phyloP scores from a whole-genome alignment of 2,888 invertebrate species.

The Coremacera marginata region DNA sequence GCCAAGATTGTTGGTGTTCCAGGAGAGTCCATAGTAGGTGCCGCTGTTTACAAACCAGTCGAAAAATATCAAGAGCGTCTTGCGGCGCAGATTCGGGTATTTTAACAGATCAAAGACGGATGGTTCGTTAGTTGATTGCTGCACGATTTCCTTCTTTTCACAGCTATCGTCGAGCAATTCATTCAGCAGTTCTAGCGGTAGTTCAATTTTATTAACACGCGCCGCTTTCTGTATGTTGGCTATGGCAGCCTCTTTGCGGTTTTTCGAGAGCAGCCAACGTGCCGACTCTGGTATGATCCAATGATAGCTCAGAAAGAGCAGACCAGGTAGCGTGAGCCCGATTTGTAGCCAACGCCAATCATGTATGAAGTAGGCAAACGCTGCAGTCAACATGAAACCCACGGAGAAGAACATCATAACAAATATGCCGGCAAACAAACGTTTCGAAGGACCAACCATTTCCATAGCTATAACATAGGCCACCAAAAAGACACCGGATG shows the following conservation, averaged over 20 bases:
- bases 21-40: slow-evolving; percentile 83
- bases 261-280: slow-evolving; percentile 78
- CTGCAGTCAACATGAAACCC: slow-evolving; percentile 78
- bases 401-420: slow-evolving; percentile 82
- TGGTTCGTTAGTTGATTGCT: slow-evolving; percentile 55
- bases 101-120: slow-evolving; percentile 74
- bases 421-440: slow-evolving; percentile 78
- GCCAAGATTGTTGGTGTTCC: slow-evolving; percentile 80
- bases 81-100: slow-evolving; percentile 76
- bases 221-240: slow-evolving; percentile 75
- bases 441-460: slow-evolving; percentile 79
- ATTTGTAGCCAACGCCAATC: slow-evolving; percentile 80
- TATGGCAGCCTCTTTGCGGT: slow-evolving; percentile 75
- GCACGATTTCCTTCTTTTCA: slow-evolving; percentile 53
- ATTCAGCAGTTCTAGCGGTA: slow-evolving; percentile 72
- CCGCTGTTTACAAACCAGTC: slow-evolving; percentile 84
- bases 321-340: slow-evolving; percentile 77
- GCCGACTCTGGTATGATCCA: slow-evolving; percentile 84
- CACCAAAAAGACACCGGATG: slow-evolving; percentile 82
- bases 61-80: slow-evolving; percentile 78
- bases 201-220: slow-evolving; percentile 74
- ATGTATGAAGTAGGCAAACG: slow-evolving; percentile 76
- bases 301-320: slow-evolving; percentile 78
- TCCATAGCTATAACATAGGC: slow-evolving; percentile 84
- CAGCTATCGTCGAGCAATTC: slow-evolving; percentile 70